These are phyloP conservation scores for Neolamprologus longior DNA, from an alignment of 2,113 vertebrate genomes.

Conservation along the genomic window DNA sequence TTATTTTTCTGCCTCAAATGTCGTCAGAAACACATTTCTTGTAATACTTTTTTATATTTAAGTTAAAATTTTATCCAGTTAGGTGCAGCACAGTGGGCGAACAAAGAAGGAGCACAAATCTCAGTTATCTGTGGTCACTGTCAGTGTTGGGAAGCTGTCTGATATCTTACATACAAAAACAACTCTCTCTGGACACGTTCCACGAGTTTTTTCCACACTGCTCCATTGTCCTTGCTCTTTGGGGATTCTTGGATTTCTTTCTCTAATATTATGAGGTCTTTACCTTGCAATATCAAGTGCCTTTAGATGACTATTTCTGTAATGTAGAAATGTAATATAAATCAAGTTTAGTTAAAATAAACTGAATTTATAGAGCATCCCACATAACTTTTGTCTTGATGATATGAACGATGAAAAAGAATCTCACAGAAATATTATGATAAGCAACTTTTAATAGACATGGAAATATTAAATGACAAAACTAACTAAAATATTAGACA, in stretches of 20 bases:
- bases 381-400: not conserved
- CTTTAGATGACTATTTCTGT: rapidly evolving
- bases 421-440: conserved; percentile 11
- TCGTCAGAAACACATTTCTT: not conserved
- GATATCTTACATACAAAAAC: not conserved
- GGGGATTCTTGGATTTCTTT: not conserved
- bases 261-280: not conserved
- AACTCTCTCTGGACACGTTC: not conserved
- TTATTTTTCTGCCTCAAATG: not conserved
- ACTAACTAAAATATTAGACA: conserved; percentile 23
- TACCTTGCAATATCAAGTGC: not conserved
- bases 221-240: not conserved
- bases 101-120: not conserved
- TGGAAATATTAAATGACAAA: conserved; percentile 21
- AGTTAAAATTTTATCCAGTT: not conserved
- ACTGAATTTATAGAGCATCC: not conserved
- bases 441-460: conserved; percentile 55
- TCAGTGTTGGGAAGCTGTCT: not conserved
- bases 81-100: not conserved
- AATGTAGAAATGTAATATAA: not conserved
- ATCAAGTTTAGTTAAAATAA: not conserved
- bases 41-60: not conserved
- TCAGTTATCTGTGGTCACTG: not conserved
- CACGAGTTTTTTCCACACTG: not conserved
- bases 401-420: not conserved